phyloP scores from a whole-genome alignment of 2,113 vertebrate species.

The Pelecanoides urinatrix region DNA sequence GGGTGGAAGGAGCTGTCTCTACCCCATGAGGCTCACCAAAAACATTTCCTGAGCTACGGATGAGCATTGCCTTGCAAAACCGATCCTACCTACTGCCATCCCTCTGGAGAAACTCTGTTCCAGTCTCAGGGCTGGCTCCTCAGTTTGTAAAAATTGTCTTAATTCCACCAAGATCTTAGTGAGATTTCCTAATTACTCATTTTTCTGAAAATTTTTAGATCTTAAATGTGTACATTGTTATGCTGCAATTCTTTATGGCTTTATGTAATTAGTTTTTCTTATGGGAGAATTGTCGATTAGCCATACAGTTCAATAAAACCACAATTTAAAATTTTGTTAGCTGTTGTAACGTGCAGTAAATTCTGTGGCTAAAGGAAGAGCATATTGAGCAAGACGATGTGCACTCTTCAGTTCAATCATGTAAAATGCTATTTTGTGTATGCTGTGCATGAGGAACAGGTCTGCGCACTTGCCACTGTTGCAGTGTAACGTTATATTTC shows the following conservation, averaged over 20 bases:
- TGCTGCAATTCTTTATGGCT: neutral
- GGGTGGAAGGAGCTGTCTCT: neutral
- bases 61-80: neutral
- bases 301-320: neutral
- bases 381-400: neutral
- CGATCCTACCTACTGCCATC: neutral
- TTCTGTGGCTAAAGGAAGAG: neutral
- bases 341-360: neutral
- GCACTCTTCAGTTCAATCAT: neutral
- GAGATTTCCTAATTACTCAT: neutral
- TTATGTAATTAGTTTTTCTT: neutral
- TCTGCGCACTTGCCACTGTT: neutral
- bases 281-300: neutral
- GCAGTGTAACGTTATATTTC: neutral
- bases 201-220: neutral
- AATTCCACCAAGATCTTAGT: neutral
- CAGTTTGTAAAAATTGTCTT: neutral
- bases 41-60: neutral
- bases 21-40: neutral
- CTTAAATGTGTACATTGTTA: neutral
- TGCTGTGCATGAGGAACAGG: neutral
- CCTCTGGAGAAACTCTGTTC: neutral
- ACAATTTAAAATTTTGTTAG: neutral
- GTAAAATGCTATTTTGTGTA: neutral
- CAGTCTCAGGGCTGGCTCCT: neutral